Evolutionary conservation across 1,140 invertebrate species (phyloP), one percentile per base, ranked within the genome.

Genomic region (Drosophila sp.): DNA sequence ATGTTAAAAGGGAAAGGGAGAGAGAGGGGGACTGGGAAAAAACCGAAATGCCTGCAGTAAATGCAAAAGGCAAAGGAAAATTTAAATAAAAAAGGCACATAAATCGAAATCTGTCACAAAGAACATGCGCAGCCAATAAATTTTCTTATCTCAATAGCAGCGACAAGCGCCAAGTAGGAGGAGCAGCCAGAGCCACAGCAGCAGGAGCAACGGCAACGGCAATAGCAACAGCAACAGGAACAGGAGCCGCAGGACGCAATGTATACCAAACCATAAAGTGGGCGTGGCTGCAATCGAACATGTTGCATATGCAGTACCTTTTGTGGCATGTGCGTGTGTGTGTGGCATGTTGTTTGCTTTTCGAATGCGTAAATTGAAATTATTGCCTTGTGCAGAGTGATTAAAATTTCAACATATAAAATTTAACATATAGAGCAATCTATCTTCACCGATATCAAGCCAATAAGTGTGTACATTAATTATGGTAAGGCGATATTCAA

Each of bases 101-200:
- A 89, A 89, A 89, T 89, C 84, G 84, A 89, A 89, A 89, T 89
- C 84, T 89, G 84, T 89, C 84, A 89, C 85, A 89, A 90, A 89
- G 85, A 89, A 89, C 84, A 89, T 89, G 84, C 84, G 84, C 84
- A 89, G 80, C 84, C 84, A 89, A 89, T 89, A 89, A 89, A 89
- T 89, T 89, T 89, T 77, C 84, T 89, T 89, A 89, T 89, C 84
- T 89, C 84, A 89, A 89, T 89, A 89, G 84, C 84, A 89, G 77
- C 84, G 84, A 89, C 85, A 89, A 89, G 83, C 79, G 80, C 71
- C 76, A 90, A 89, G 83, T 62, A 89, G 70, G 60, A 63, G 62
- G 66, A 60, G 65, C 35, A 60, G 47, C 35, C 40, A 25, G 56
- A 25, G 47, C 4, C 23, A 47, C 30, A 11, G 17, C 30, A 66